Evolutionary conservation across 1,140 invertebrate species (phyloP).

Genomic region (Drosophila tristis): DNA sequence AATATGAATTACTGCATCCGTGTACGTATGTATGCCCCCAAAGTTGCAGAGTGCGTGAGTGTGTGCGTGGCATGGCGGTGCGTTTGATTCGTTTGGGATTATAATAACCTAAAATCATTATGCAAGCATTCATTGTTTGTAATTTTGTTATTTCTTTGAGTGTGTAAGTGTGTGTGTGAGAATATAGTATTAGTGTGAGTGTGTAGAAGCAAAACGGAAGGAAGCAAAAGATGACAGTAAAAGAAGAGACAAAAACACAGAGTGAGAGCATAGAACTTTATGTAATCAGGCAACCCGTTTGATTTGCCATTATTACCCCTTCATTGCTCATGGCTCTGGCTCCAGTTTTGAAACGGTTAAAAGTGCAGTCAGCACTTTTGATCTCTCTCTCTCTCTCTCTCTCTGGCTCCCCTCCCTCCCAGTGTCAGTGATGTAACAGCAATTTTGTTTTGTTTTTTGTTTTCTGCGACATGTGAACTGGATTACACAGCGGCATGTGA

Average conservation of each 20-base stretch:
- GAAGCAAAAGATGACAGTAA: constrained; percentile 1
- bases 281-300: too few species aligned
- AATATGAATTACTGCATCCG: constrained; percentile 38
- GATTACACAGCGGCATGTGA: constrained; percentile 11
- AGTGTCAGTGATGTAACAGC: constrained; percentile 32
- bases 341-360: background rate
- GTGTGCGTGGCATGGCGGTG: background rate
- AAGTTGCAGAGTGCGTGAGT: constrained; percentile 3
- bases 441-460: constrained; percentile 14
- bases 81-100: constrained; percentile 1
- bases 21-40: constrained; percentile 18
- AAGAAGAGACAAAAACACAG: constrained; percentile 17
- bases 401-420: background rate
- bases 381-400: background rate
- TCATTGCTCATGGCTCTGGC: too few species aligned
- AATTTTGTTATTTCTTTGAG: background rate
- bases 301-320: too few species aligned
- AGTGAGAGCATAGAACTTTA: background rate
- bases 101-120: constrained; percentile 56
- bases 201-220: too few species aligned
- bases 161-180: constrained; percentile 4
- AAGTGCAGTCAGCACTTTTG: background rate
- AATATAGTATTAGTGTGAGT: background rate
- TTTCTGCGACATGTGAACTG: constrained; percentile 25
- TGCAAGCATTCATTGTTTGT: constrained; percentile 22